phyloP scores from a whole-genome alignment of 2,797 vertebrate genomes.

The Ara ararauna region DNA sequence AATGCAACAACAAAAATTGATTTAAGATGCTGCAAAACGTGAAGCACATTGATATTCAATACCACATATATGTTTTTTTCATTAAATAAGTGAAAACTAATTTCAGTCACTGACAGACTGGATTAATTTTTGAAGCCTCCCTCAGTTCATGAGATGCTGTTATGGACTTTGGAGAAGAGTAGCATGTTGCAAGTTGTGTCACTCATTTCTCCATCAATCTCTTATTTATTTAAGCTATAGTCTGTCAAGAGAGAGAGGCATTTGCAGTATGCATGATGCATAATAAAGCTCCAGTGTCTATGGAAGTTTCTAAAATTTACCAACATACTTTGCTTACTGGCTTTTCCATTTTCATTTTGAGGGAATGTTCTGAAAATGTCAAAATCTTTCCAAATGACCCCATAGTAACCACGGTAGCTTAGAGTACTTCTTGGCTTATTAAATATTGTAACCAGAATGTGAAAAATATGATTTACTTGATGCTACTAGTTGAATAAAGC shows the following conservation, averaged over 20 bases:
- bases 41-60: not conserved
- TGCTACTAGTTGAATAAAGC: not conserved
- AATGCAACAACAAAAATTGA: not conserved
- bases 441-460: not conserved
- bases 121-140: not conserved
- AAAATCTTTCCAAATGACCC: slow-evolving; percentile 15
- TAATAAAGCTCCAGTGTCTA: not conserved
- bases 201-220: not conserved
- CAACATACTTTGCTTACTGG: not conserved
- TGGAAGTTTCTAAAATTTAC: not conserved
- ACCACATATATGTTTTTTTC: not conserved
- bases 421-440: not conserved
- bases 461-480: not conserved
- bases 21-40: not conserved
- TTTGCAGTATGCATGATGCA: not conserved
- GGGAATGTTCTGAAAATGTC: not conserved
- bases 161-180: not conserved
- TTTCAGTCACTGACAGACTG: not conserved
- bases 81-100: not conserved
- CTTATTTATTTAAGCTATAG: not conserved
- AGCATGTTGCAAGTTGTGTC: not conserved
- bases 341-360: not conserved
- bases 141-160: not conserved
- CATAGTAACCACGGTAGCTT: not conserved
- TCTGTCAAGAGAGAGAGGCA: not conserved